phyloP scores from a whole-genome alignment of 2,797 vertebrate genomes.

The Cossypha caffra region DNA sequence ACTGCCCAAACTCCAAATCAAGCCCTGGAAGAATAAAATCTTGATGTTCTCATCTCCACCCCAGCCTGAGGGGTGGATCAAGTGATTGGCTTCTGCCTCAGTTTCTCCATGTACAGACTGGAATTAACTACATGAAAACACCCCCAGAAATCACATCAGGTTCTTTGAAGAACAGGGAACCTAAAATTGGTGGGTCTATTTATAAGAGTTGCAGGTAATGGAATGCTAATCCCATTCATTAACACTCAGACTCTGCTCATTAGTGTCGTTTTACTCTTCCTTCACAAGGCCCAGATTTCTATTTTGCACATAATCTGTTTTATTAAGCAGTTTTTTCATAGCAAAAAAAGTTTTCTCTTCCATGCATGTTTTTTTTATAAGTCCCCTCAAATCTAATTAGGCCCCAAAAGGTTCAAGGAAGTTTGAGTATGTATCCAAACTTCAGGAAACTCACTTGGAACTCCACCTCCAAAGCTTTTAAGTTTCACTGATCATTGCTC shows the following conservation, averaged over 20 bases:
- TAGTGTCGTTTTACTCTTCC: slow-evolving; percentile 48
- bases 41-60: too few relatives aligned
- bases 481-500: not conserved
- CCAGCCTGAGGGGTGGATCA: not conserved
- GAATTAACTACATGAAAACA: not conserved
- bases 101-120: not conserved
- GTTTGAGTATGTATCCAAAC: not conserved
- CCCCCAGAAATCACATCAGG: not conserved
- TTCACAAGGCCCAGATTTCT: not conserved
- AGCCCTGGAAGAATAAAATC: not conserved
- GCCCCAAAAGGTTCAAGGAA: slow-evolving; percentile 36
- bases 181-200: not conserved
- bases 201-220: slow-evolving; percentile 50
- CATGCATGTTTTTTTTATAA: slow-evolving; percentile 14
- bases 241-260: slow-evolving; percentile 43
- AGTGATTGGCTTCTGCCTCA: not conserved
- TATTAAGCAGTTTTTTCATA: slow-evolving; percentile 39
- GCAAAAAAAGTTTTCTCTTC: slow-evolving; percentile 11
- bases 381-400: slow-evolving; percentile 26
- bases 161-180: not conserved
- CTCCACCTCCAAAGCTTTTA: not conserved
- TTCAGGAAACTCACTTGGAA: not conserved
- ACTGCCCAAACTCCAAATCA: not conserved
- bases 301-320: slow-evolving; percentile 52
- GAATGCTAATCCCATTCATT: slow-evolving; percentile 60